Conservation (phyloP, 2,797 vertebrate species). For the Crypturellus tataupa region DNA sequence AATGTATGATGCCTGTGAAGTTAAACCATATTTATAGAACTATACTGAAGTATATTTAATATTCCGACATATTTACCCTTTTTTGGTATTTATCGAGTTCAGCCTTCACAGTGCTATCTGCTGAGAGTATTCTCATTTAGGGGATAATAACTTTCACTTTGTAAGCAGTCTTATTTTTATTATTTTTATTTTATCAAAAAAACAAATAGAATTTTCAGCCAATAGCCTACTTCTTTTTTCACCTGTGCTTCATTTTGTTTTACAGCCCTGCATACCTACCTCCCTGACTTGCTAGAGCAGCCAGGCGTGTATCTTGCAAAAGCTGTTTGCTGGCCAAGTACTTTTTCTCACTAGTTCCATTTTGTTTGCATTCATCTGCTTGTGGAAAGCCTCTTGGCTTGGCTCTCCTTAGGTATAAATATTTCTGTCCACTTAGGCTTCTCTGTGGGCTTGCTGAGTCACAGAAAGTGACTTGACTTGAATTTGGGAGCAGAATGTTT, state of each 20-base stretch:
- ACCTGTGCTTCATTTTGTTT: not conserved
- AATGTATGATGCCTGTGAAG: not conserved
- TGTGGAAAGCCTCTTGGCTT: not conserved
- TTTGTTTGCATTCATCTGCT: not conserved
- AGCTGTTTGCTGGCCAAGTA: not conserved
- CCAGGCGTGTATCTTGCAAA: not conserved
- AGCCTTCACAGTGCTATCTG: not conserved
- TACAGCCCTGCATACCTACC: not conserved
- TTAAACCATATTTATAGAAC: not conserved
- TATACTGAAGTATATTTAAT: not conserved
- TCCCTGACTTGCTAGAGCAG: not conserved
- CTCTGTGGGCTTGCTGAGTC: not conserved
- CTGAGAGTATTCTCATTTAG: not conserved
- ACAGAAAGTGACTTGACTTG: not conserved
- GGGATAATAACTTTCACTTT: not conserved
- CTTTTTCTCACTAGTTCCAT: not conserved
- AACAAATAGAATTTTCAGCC: not conserved
- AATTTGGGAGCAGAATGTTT: not conserved
- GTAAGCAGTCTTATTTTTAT: not conserved
- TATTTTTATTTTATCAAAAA: not conserved
- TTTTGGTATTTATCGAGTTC: not conserved
- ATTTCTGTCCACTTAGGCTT: not conserved
- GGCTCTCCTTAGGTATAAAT: not conserved
- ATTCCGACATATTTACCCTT: not conserved
- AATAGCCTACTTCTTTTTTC: not conserved